These are phyloP conservation scores for Phoeniculus purpureus DNA, from an alignment of 2,797 vertebrate species.

Conservation along the genomic window DNA sequence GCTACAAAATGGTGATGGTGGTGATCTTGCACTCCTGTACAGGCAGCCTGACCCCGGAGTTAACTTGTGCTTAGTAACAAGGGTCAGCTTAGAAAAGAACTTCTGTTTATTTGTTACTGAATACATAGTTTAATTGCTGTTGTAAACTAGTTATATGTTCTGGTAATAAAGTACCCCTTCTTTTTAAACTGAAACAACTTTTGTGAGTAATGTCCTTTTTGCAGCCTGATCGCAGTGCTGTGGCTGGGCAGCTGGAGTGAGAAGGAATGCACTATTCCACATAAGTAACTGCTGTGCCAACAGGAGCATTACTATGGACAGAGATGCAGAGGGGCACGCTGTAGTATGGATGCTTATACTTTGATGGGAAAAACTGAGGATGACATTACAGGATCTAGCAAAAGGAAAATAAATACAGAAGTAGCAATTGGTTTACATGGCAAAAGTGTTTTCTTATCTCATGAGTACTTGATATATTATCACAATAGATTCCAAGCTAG, in stretches of 20 bases:
- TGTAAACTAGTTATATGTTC: background rate
- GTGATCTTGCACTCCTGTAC: background rate
- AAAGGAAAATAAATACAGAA: background rate
- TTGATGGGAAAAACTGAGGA: background rate
- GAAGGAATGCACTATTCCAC: background rate
- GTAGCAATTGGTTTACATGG: background rate
- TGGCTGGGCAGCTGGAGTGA: background rate
- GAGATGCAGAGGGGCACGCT: background rate
- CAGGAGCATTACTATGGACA: background rate
- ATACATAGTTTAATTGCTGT: background rate
- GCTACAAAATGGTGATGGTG: background rate
- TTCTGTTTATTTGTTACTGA: background rate
- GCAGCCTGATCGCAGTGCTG: background rate
- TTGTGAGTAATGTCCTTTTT: background rate
- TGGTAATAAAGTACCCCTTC: background rate
- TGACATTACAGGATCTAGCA: background rate
- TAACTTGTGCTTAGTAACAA: background rate
- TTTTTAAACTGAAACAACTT: background rate
- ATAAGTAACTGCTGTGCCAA: background rate
- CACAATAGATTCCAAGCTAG: conserved; percentile 2
- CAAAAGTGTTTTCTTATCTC: background rate
- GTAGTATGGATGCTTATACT: background rate
- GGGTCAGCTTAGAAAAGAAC: background rate
- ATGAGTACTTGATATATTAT: background rate
- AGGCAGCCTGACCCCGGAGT: background rate